These are phyloP conservation scores for Phymorhynchus buccinoides DNA, from an alignment of 1,140 invertebrate species.

Conservation along the genomic window DNA sequence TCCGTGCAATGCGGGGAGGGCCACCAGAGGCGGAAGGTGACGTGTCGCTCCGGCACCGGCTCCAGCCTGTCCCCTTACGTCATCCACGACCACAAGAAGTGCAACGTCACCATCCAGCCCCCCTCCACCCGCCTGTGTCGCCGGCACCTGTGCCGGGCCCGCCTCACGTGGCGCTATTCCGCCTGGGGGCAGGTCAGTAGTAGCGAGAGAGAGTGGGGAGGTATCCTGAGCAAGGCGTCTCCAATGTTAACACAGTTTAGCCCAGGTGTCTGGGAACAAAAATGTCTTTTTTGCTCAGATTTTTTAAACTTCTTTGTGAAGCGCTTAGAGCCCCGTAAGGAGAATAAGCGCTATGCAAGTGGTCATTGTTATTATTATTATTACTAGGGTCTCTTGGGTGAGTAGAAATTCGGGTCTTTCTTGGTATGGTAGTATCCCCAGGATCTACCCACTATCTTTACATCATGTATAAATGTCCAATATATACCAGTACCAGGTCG, in stretches of 20 bases:
- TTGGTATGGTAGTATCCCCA: too few species aligned
- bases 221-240: not conserved
- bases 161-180: conserved; percentile 36
- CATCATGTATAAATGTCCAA: too few species aligned
- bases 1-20: conserved; percentile 82
- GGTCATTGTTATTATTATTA: too few species aligned
- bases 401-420: too few species aligned
- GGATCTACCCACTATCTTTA: too few species aligned
- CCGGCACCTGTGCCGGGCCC: conserved; percentile 20
- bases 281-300: not conserved
- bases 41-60: conserved; percentile 76
- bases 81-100: conserved; percentile 38
- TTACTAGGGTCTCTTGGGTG: too few species aligned
- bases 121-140: conserved; percentile 28
- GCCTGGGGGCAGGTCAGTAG: conserved; percentile 22
- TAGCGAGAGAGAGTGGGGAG: not conserved
- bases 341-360: not conserved
- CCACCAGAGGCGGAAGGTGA: conserved; percentile 78
- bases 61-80: not conserved
- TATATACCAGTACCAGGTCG: not conserved
- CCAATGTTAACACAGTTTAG: not conserved
- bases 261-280: not conserved
- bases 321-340: too few species aligned
- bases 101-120: conserved; percentile 37
- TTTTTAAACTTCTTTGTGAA: too few species aligned